These are phyloP conservation scores for Hippoglossus hippoglossus DNA, from an alignment of 2,797 vertebrate genomes.

Conservation along the genomic window DNA sequence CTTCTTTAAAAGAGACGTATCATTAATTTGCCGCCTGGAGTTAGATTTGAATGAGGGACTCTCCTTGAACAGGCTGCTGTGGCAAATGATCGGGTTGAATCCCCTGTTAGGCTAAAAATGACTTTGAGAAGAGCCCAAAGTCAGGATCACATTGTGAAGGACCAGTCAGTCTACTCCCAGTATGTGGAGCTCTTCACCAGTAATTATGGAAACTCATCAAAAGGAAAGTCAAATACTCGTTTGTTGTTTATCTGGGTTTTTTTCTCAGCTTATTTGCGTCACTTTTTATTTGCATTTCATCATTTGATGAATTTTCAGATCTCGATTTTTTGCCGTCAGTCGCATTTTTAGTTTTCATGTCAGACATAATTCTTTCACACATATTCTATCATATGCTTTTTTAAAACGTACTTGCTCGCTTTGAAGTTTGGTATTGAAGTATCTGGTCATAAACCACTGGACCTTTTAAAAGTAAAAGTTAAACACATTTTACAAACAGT, in stretches of 20 bases:
- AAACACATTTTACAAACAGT: no score
- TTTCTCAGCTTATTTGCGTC: background rate
- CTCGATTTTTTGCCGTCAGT: background rate
- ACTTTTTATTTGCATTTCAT: background rate
- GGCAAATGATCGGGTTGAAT: conserved; percentile 24
- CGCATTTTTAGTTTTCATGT: conserved; percentile 2
- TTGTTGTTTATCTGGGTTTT: background rate
- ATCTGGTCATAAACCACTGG: no score
- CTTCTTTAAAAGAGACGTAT: conserved; percentile 53
- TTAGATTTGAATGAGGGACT: conserved; percentile 28
- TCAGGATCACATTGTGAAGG: conserved; percentile 16
- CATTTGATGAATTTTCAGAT: background rate
- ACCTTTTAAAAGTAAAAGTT: no score
- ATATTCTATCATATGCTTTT: no score
- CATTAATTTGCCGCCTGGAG: conserved; percentile 71
- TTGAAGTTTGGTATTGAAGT: no score
- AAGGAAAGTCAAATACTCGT: conserved; percentile 1
- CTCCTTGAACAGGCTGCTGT: conserved; percentile 22
- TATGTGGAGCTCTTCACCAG: background rate
- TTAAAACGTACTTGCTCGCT: no score
- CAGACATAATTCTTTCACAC: background rate
- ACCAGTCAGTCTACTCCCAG: conserved; percentile 20
- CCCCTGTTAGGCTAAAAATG: conserved; percentile 21
- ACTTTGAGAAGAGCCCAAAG: conserved; percentile 56
- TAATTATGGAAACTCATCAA: conserved; percentile 45